Base-by-base conservation (phyloP, 2,113 vertebrate genomes). In the Arizona elegans region DNA sequence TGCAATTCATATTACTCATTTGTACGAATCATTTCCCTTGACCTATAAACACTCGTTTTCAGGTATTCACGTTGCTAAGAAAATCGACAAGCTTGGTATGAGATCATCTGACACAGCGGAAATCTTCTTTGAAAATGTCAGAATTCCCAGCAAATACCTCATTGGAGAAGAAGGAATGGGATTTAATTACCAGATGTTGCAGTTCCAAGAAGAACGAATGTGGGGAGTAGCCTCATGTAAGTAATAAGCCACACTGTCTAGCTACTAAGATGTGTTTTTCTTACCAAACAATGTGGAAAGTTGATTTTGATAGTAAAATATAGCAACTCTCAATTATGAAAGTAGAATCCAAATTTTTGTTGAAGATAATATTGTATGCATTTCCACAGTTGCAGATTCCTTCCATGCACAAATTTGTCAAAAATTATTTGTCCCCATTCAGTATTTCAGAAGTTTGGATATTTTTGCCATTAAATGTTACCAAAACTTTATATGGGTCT, bases 171-270 rank as follows among this genome's bases (percentile, higher is more conserved):
- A 98, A 96, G 98, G 98, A 95, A 98, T 98, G 97, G 97, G 98
- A 91, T 99, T 99, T 96, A 98, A 96, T 0, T 99, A 98, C 70
- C 98, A 98, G 97, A 99, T 99, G 98, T 96, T 99, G 86, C 98
- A 99, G 85, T 99, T 99, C 97, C 98, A 98, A 95, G 98, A 99
- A 95, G 98, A 98, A 95, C 96, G 98, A 15, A 97, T 99, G 88
- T 98, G 98, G 98, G 97, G 58, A 15, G 98, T 93, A 93, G 98
- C 98, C 95, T 97, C 89, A n/a, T 55, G 98, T 99, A 98, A 98
- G 98, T 97, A 33, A 94, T 94, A 0, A 0, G 1, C 88, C 2
- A 5, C 5, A 8, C 70, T 86, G 81, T 29, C 87, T 93, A 87
- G 38, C 56, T 88, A 56, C 89, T 62, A 56, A 43, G 2, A 5